phyloP scores from a whole-genome alignment of 2,113 vertebrate species.

The Planiliza haematocheilus region DNA sequence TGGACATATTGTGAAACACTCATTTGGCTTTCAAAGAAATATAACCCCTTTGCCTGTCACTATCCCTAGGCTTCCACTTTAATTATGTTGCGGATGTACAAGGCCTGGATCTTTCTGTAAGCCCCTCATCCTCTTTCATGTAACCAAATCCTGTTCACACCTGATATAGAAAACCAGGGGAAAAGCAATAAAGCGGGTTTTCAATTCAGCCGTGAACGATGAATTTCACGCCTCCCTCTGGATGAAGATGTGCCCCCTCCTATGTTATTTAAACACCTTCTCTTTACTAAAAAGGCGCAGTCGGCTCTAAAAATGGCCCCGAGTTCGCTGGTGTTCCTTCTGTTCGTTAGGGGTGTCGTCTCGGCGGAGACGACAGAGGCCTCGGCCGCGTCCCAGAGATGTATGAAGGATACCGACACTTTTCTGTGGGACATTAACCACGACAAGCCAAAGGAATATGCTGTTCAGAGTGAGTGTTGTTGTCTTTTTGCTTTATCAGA shows the following conservation, averaged over 20 bases:
- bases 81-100: constrained; percentile 19
- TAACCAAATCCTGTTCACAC: constrained; percentile 61
- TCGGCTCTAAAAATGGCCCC: constrained; percentile 67
- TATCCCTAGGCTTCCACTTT: neutral
- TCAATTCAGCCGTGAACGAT: constrained; percentile 30
- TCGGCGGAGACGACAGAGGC: constrained; percentile 8
- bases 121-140: constrained; percentile 31
- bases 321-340: constrained; percentile 32
- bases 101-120: constrained; percentile 16
- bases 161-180: constrained; percentile 40
- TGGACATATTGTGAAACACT: too few relatives aligned
- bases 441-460: constrained; percentile 82
- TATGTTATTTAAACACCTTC: constrained; percentile 74
- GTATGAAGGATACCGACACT: constrained; percentile 78
- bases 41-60: neutral
- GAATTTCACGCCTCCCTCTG: constrained; percentile 54
- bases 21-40: too few relatives aligned
- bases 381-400: constrained; percentile 77
- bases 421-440: constrained; percentile 86
- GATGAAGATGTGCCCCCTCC: constrained; percentile 37
- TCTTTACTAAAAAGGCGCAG: constrained; percentile 9
- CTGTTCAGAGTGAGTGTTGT: constrained; percentile 86
- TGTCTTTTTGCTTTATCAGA: constrained; percentile 5
- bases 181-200: neutral
- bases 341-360: constrained; percentile 34